A percentile compares a stretch with the other conserved stretches of the same genome.
These are phyloP conservation scores for Platycnemis pennipes DNA, from an alignment of 2,888 invertebrate species.

Conservation along the genomic window DNA sequence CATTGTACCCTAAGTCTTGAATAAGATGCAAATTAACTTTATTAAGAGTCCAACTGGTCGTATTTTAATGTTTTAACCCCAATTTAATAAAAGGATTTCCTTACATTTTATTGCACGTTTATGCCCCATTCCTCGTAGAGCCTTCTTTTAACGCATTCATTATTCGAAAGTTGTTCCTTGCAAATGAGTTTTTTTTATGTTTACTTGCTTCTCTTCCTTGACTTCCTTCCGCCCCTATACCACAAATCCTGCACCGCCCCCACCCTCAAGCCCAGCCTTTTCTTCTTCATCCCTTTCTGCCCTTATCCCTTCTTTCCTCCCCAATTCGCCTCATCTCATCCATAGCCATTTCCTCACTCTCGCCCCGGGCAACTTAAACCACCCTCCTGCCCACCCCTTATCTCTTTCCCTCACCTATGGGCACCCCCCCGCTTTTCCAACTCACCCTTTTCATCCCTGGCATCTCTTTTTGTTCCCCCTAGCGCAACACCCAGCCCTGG, in stretches of 20 bases:
- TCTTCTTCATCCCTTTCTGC: neutral
- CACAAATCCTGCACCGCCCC: neutral
- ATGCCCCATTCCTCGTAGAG: neutral
- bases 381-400: neutral
- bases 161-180: slow-evolving; percentile 18
- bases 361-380: neutral
- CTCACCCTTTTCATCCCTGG: neutral
- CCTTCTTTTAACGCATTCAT: slow-evolving; percentile 9
- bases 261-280: neutral
- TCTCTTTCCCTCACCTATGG: neutral
- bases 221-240: neutral
- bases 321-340: neutral
- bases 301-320: neutral
- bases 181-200: neutral
- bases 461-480: neutral
- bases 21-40: too few species aligned
- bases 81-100: neutral
- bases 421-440: neutral
- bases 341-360: neutral
- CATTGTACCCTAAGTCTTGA: too few species aligned
- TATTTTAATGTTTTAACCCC: neutral
- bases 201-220: neutral
- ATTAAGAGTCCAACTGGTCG: neutral
- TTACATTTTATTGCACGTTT: neutral
- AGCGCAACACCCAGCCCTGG: neutral